Conservation (phyloP, 2,888 invertebrate genomes). For the Phyto melanocephala region DNA sequence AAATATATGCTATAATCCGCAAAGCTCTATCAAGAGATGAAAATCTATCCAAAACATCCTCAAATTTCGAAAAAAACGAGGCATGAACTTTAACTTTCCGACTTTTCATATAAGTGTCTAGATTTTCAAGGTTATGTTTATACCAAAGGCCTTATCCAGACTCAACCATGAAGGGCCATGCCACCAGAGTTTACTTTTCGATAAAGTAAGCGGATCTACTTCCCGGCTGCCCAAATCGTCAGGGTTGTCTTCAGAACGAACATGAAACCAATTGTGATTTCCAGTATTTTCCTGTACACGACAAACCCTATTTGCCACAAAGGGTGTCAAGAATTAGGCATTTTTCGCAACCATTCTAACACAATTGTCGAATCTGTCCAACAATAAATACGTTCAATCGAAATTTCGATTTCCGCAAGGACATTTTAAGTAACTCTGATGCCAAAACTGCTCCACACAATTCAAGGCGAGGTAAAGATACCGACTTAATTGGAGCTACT, state of each 20-base stretch:
- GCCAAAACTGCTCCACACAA: background rate
- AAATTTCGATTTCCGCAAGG: background rate
- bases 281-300: background rate
- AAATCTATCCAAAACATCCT: background rate
- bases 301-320: background rate
- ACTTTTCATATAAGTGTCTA: background rate
- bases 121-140: background rate
- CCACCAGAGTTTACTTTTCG: background rate
- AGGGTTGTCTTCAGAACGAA: background rate
- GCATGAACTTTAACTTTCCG: background rate
- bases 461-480: background rate
- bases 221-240: background rate
- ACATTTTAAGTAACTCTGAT: background rate
- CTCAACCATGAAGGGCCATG: background rate
- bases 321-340: background rate
- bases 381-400: background rate
- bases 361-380: conserved; percentile 1
- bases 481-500: background rate
- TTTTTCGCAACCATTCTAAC: background rate
- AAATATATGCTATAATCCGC: background rate
- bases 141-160: background rate
- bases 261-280: background rate
- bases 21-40: background rate
- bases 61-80: background rate
- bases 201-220: background rate